A percentile compares a stretch with the other conserved stretches of the same genome.
phyloP scores from a whole-genome alignment of 2,113 vertebrate genomes.

The Pantherophis guttatus region DNA sequence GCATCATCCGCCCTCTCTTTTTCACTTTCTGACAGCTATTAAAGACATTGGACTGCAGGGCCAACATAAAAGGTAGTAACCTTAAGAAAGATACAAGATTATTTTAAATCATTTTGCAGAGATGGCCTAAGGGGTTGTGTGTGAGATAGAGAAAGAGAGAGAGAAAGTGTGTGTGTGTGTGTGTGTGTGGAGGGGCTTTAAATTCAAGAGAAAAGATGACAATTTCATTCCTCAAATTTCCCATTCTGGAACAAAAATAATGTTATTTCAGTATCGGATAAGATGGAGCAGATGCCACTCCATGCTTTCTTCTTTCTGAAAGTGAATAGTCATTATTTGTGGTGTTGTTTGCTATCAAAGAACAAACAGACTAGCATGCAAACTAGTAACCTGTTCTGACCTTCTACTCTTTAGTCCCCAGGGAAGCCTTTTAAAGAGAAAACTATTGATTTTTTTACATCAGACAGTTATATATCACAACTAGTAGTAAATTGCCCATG shows the following conservation, averaged over 20 bases:
- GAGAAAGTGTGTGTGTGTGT: neutral
- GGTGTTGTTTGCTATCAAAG: conserved; percentile 29
- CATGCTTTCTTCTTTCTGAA: neutral
- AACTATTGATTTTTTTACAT: conserved; percentile 30
- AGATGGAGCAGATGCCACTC: neutral
- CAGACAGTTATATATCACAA: conserved; percentile 43
- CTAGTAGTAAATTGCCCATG: conserved; percentile 43
- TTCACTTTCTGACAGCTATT: neutral
- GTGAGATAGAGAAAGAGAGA: neutral
- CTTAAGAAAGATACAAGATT: neutral
- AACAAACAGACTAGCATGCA: conserved; percentile 18
- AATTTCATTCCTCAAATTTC: conserved; percentile 21
- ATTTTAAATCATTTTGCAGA: neutral
- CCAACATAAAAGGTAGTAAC: neutral
- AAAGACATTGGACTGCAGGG: neutral
- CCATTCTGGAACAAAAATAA: conserved; percentile 9
- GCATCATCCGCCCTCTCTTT: neutral
- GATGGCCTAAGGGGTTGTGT: neutral
- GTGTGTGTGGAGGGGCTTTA: neutral
- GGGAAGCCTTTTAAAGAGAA: conserved; percentile 14
- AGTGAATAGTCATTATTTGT: conserved; percentile 20
- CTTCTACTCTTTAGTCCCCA: conserved; percentile 35
- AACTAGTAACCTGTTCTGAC: conserved; percentile 42
- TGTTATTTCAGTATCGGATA: neutral
- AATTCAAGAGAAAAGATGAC: neutral